These are phyloP conservation scores for Arnoldichthys spilopterus DNA, from an alignment of 2,797 vertebrate species.

Conservation along the genomic window DNA sequence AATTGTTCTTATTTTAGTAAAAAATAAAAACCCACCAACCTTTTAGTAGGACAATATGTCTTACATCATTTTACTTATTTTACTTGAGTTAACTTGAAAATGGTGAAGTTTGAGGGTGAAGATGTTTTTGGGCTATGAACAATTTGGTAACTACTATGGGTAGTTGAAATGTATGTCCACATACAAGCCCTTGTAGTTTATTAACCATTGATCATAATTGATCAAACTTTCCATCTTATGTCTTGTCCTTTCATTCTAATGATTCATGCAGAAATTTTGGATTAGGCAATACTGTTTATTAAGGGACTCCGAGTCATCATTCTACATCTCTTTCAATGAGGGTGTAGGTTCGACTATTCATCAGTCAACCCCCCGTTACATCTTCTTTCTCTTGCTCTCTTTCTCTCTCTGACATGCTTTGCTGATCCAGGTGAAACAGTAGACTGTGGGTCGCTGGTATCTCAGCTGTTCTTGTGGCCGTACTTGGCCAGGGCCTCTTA, in stretches of 20 bases:
- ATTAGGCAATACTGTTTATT: neutral
- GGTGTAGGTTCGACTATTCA: neutral
- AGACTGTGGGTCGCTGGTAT: slow-evolving; percentile 71
- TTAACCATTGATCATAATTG: neutral
- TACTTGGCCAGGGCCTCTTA: slow-evolving; percentile 63
- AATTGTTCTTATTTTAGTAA: too few relatives aligned
- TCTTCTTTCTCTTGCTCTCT: neutral
- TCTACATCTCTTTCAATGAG: neutral
- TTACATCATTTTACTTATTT: too few relatives aligned
- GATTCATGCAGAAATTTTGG: too few relatives aligned
- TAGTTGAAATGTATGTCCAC: neutral
- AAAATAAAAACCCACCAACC: too few relatives aligned
- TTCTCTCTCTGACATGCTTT: slow-evolving; percentile 51
- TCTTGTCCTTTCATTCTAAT: too few relatives aligned
- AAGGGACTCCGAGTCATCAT: neutral
- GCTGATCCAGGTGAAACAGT: slow-evolving; percentile 82
- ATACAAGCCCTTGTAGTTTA: neutral
- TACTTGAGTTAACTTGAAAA: too few relatives aligned
- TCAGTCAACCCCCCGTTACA: neutral
- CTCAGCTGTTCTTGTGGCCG: slow-evolving; percentile 77
- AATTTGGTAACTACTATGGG: neutral
- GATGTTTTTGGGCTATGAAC: neutral
- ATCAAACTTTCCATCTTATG: neutral
- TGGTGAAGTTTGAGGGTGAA: too few relatives aligned
- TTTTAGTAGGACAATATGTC: too few relatives aligned